These are phyloP conservation scores for Parasteatoda tepidariorum DNA, from an alignment of 1,140 invertebrate species.

Conservation along the genomic window DNA sequence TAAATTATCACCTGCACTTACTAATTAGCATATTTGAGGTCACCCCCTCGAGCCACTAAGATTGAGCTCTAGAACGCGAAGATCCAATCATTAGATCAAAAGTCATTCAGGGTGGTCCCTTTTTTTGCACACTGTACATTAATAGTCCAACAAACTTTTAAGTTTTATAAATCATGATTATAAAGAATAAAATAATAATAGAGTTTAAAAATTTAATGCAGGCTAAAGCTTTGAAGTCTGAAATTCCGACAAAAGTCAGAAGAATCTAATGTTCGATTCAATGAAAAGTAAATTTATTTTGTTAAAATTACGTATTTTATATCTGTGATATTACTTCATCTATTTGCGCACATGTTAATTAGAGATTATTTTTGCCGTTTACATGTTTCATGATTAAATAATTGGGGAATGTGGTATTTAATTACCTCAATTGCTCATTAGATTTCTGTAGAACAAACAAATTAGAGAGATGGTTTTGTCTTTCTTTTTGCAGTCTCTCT, in stretches of 20 bases:
- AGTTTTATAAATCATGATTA: no score
- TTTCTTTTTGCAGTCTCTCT: slow-evolving; percentile 24
- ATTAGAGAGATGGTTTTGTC: neutral
- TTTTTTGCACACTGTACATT: no score
- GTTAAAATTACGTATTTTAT: neutral
- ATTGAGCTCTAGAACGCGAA: no score
- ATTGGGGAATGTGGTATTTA: neutral
- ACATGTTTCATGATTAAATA: neutral
- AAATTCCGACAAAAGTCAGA: neutral
- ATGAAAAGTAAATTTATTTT: neutral
- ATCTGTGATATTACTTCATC: neutral
- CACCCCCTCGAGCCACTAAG: no score
- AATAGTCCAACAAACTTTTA: no score
- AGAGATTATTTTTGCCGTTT: neutral
- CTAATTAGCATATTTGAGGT: no score
- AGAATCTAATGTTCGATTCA: neutral
- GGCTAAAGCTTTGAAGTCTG: no score
- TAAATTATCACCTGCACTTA: no score
- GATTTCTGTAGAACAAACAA: slow-evolving; percentile 13
- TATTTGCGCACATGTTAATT: neutral
- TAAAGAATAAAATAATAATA: no score
- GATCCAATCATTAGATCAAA: no score
- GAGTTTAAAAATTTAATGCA: no score
- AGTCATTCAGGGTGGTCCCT: no score
- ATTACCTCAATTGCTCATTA: slow-evolving; percentile 23